Base-by-base conservation (phyloP, 2,113 vertebrate species). In the Forbesichthys papilliferus region DNA sequence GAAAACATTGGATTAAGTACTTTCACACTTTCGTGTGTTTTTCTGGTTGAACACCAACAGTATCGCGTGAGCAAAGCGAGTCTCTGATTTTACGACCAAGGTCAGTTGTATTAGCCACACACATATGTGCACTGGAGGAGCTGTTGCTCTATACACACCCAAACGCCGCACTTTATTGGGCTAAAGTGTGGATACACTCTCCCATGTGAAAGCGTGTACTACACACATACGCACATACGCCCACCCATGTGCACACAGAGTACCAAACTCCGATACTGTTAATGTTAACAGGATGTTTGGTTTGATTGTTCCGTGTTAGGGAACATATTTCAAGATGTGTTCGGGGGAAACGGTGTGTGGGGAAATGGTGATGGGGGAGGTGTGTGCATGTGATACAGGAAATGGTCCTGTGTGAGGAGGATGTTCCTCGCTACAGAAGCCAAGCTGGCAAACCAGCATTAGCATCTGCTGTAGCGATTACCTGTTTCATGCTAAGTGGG, bases 251-350 rank as follows among this genome's bases (percentile, higher is more conserved):
- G 6, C 36, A 48, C n/a, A 42, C 49, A 74, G 46, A 7, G 10
- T 63, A 0, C n/a, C 70, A 87, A 83, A 84, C 36, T 42, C 88
- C 90, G 68, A 80, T 18, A 61, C 51, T 70, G 52, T 63, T 68
- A 82, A 86, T 73, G 80, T 64, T 79, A 84, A 88, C 87, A 90
- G 90, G 89, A 91, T 87, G 80, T 85, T 66, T 52, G 59, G 69
- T 78, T 78, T 74, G 52, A 82, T 83, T 84, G 68, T 81, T 52
- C 6, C 56, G 62, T 80, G 71, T 85, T 81, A 73, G 67, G 78
- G 70, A 89, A 86, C 84, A 78, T 68, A 80, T 86, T 90, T 82
- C 81, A 86, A 84, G 69, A 88, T 86, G 85, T 82, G 69, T 77
- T 59, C 55, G 66, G 55, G 33, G 81, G 73, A 55, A 5, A 9